A percentile compares a stretch with the other conserved stretches of the same genome.
Evolutionary conservation across 2,888 invertebrate genomes (phyloP).

Genomic region (Eucriotettix oculatus): DNA sequence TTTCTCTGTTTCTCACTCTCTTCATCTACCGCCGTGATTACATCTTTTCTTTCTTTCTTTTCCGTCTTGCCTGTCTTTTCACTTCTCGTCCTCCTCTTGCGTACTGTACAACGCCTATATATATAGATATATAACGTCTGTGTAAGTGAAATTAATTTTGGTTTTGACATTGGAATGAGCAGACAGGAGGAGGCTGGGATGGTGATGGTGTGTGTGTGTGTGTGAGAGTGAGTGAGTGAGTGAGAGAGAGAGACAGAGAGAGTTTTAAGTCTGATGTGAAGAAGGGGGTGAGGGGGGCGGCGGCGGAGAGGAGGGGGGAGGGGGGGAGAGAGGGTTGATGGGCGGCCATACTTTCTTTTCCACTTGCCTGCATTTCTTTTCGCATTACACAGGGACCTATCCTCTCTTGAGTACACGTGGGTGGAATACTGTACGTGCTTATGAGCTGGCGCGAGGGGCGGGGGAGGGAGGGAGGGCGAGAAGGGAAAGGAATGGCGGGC

Average conservation of each 20-base stretch:
- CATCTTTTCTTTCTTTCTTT: not conserved
- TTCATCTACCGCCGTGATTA: not conserved
- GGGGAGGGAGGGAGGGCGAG: not conserved
- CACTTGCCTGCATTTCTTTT: constrained; percentile 2
- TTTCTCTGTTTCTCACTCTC: not conserved
- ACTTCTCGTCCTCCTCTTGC: too few relatives aligned
- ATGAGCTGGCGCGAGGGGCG: not conserved
- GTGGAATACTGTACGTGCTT: not conserved
- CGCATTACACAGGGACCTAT: not conserved
- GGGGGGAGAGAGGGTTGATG: constrained; percentile 4
- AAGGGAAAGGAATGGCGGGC: not conserved
- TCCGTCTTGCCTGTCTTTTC: too few relatives aligned
- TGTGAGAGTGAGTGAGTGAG: not conserved
- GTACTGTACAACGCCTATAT: not conserved
- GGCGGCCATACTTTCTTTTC: constrained; percentile 8
- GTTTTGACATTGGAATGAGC: not conserved
- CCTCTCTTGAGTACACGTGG: not conserved
- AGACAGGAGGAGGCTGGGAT: not conserved
- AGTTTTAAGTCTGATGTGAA: not conserved
- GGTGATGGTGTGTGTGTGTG: too few relatives aligned
- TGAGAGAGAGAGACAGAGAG: not conserved
- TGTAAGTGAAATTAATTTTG: not conserved
- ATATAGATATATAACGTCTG: not conserved
- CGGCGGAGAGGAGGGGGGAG: not conserved
- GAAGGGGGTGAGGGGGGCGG: not conserved